A percentile compares a stretch with the other conserved stretches of the same genome.
Conservation (phyloP, 2,888 invertebrate species). For the Heliconius ismenius region DNA sequence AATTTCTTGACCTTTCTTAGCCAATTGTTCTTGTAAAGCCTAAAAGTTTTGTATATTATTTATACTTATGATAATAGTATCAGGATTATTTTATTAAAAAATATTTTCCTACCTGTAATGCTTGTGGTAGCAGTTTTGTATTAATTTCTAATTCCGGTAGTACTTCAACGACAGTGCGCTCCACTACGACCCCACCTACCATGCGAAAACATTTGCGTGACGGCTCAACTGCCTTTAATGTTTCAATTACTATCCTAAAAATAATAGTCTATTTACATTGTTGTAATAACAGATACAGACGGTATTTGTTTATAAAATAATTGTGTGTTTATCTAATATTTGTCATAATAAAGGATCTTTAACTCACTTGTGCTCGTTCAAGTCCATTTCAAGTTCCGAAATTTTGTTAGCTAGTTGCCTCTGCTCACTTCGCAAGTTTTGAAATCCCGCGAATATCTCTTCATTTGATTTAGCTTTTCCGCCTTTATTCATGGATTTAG, state of each 20-base stretch:
- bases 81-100: background rate
- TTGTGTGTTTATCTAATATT: background rate
- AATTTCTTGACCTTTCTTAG: slow-evolving; percentile 93
- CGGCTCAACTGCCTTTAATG: slow-evolving; percentile 91
- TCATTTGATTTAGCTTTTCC: slow-evolving; percentile 84
- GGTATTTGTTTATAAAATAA: background rate
- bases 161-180: slow-evolving; percentile 95
- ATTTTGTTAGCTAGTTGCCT: slow-evolving; percentile 92
- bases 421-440: slow-evolving; percentile 93
- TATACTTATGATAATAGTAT: background rate
- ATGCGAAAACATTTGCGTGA: slow-evolving; percentile 95
- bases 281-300: background rate
- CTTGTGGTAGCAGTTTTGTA: slow-evolving; percentile 86
- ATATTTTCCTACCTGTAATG: slow-evolving; percentile 29
- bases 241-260: slow-evolving; percentile 94
- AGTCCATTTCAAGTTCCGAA: slow-evolving; percentile 95
- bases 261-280: background rate
- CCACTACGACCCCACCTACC: slow-evolving; percentile 96
- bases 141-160: slow-evolving; percentile 91
- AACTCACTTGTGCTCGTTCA: slow-evolving; percentile 96
- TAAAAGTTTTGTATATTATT: slow-evolving; percentile 57
- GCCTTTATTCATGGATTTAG: slow-evolving; percentile 62
- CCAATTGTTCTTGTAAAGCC: slow-evolving; percentile 89
- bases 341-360: background rate
- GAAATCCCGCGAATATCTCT: slow-evolving; percentile 93